Evolutionary conservation across 2,888 invertebrate genomes (phyloP), one percentile per base, ranked within the genome.

Genomic region (Cerceris rybyensis): DNA sequence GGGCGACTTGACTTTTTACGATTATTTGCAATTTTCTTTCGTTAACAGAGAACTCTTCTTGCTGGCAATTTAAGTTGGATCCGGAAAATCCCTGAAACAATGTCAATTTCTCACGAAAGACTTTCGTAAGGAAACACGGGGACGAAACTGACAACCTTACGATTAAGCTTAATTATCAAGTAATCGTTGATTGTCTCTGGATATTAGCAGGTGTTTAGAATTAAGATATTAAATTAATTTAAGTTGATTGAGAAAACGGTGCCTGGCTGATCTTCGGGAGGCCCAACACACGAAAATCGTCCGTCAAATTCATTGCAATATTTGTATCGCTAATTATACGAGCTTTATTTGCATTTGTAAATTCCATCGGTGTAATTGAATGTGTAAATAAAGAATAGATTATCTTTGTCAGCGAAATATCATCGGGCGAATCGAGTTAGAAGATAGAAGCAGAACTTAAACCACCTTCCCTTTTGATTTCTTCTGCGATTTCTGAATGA

Each of bases 71-170:
- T 52, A 14, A n/a, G 9, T 52, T 11, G 13, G 14, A 78, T 71
- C 71, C 63, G 77, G 71, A 65, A 78, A 64, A 58, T 78, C 68
- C 78, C 78, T 55, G 75, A 79, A 76, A 72, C 81, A 68, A 81
- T 80, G 80, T 80, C 81, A 81, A 81, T 81, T 80, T 75, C 70
- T 81, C 71, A 69, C 46, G 55, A 74, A 80, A 80, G 79, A 78
- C 79, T 79, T 76, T 77, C 57, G 58, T 76, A 49, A 54, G 58
- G 52, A 68, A 68, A 76, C 52, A 43, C 14, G 57, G 28, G 50
- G 49, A 41, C 17, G 14, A 58, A 41, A 42, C 8, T 16, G 14
- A 52, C 7, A 65, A 69, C 41, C 58, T 75, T 65, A 64, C 39
- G 60, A 59, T 42, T 69, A 72, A 60, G 67, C 41, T 67, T 72